Evolutionary conservation across 2,888 invertebrate genomes (phyloP).

Genomic region (Drosophila ezoana): DNA sequence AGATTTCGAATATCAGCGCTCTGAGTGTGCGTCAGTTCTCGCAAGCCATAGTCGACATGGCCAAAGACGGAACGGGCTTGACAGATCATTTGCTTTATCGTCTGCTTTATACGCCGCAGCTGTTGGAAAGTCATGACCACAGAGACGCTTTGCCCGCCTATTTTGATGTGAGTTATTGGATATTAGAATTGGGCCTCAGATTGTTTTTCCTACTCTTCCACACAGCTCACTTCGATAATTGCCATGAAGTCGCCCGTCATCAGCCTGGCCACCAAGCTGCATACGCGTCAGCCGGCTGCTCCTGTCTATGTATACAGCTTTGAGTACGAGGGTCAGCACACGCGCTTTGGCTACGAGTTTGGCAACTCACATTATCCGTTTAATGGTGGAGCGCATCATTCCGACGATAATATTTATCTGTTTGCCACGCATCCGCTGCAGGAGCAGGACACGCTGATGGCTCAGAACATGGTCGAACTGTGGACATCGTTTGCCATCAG

Average conservation of each 20-base stretch:
- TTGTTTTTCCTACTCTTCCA: neutral
- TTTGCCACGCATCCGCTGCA: conserved; percentile 84
- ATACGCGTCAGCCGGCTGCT: conserved; percentile 65
- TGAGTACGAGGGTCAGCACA: conserved; percentile 85
- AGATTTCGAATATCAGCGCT: conserved; percentile 47
- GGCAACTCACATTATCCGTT: conserved; percentile 85
- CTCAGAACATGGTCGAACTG: conserved; percentile 85
- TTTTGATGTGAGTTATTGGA: conserved; percentile 84
- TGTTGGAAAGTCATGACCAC: conserved; percentile 84
- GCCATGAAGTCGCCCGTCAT: conserved; percentile 85
- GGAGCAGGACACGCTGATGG: conserved; percentile 82
- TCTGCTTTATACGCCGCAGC: conserved; percentile 82
- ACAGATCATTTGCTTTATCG: conserved; percentile 83
- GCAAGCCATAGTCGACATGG: conserved; percentile 53
- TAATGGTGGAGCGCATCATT: conserved; percentile 86
- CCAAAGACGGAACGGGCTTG: conserved; percentile 67
- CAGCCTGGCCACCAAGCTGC: conserved; percentile 78
- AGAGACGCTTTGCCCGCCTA: conserved; percentile 85
- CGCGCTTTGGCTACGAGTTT: conserved; percentile 85
- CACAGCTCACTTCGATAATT: conserved; percentile 69
- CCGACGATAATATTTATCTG: conserved; percentile 87
- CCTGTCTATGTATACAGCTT: conserved; percentile 86
- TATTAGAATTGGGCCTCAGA: too few species aligned
- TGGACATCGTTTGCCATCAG: conserved; percentile 85
- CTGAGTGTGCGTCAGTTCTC: conserved; percentile 72